Evolutionary conservation across 2,113 vertebrate species (phyloP), one percentile per base, ranked within the genome.

Genomic region (Telmatochromis sp.): DNA sequence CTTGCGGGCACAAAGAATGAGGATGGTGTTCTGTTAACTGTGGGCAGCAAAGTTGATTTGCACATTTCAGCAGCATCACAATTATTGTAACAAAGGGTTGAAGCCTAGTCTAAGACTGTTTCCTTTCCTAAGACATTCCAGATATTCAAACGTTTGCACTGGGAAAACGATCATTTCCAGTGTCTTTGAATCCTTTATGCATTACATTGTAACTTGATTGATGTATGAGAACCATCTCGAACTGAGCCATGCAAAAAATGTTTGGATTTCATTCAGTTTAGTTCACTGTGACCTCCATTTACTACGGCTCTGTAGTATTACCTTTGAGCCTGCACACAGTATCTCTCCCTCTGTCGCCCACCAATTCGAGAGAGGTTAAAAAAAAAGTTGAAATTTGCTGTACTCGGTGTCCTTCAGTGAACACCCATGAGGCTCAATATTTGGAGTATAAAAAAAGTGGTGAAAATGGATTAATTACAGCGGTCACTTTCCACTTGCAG

Each of bases 401-500:
- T 88, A 82, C 86, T 80, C 42, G 23, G 80, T 93, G 92, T 92
- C 91, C 93, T 90, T 93, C 88, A 90, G 33, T 88, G 89, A 93
- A 88, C 80, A 81, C 45, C 90, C 82, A 68, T 31, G 87, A 85
- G 83, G 82, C 85, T 89, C 57, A 88, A 83, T 93, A 87, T 93
- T 91, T 87, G 63, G 78, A 93, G 88, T 83, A 94, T 89, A 88
- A 78, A 88, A 91, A 91, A 93, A 89, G 53, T 58, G 51, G 82
- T 85, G 60, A 93, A 93, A 94, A 95, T 94, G 92, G 92, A 96
- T 96, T 95, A 96, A 96, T 95, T 94, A 95, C 89, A 40, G 26
- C 65, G 81, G 92, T 93, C 90, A 92, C 89, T 94, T 95, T 95
- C 88, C 92, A 87, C 88, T 91, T 42, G 35, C 89, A 60, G 93